Evolutionary conservation across 2,797 vertebrate species (phyloP), one percentile per base, ranked within the genome.

Genomic region (Bryconaethiops microstoma): DNA sequence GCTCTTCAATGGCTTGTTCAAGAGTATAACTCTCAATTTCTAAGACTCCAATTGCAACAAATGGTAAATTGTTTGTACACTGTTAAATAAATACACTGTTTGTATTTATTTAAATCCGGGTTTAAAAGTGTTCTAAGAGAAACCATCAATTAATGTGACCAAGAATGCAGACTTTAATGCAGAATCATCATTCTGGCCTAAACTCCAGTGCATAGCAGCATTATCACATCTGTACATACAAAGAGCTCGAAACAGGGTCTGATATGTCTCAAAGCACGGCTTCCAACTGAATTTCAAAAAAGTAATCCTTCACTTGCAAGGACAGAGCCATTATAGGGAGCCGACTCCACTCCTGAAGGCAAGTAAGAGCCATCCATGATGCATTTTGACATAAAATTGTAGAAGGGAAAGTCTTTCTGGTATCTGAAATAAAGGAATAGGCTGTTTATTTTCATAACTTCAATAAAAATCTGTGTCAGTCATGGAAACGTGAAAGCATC

Each of bases 401-500:
- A 12, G 10, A 52, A 52, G 48, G 48, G 13, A 52, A 16, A 52
- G 13, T 52, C 48, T 52, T 52, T 52, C 13, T 52, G 48, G 13
- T 12, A 13, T 52, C 4, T 52, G 55, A 19, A 6, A 4, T 9
- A 7, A 59, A 23, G 57, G 29, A 25, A 62, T 29, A 29, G 4
- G 5, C 5, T 2, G 1, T 2, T 1, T 3, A n/a, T 25, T 6
- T 16, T 16, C 25, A 35, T 17, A 16, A 14, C 14, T 62, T 5
- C 13, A 25, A 29, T 29, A 62, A 12, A 25, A 25, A 1, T 14
- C 2, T 13, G 10, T 13, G 23, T 35, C 1, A 67, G 64, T 59
- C 77, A 82, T 78, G 45, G 35, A 4, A 3, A 35, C 35, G 4
- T 35, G 35, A 35, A 57, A 74, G 54, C 67, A 74, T 52, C 54